Evolutionary conservation across 2,797 vertebrate genomes (phyloP).

Genomic region (Sorex maritimensis): DNA sequence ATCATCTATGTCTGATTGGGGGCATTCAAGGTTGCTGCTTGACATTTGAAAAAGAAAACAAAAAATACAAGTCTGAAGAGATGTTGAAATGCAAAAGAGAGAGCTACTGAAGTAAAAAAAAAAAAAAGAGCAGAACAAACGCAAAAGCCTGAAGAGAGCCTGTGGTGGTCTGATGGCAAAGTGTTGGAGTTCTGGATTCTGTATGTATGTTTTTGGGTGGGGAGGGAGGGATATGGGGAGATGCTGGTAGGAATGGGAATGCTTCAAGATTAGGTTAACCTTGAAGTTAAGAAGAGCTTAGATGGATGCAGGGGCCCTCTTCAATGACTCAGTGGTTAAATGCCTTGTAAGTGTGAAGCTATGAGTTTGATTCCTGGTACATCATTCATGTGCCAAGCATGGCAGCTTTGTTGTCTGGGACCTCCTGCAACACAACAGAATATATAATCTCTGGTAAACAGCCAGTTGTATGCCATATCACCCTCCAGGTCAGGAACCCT

Average conservation of each 20-base stretch:
- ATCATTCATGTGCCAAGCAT: no score
- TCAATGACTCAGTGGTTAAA: no score
- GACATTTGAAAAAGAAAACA: neutral
- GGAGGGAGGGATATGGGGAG: neutral
- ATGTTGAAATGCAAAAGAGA: constrained; percentile 12
- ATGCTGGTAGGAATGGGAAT: neutral
- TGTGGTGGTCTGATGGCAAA: neutral
- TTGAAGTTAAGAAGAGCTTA: neutral
- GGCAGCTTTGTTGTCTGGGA: no score
- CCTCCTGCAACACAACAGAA: no score
- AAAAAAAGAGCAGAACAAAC: neutral
- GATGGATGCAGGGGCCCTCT: neutral
- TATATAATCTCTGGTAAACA: no score
- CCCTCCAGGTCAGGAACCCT: no score
- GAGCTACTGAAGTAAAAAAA: neutral
- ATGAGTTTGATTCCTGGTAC: no score
- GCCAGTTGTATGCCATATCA: no score
- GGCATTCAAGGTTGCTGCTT: neutral
- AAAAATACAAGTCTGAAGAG: neutral
- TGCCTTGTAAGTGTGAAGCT: no score
- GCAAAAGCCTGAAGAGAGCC: neutral
- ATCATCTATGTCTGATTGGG: neutral
- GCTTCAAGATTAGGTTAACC: neutral
- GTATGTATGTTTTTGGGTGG: neutral
- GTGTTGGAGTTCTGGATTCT: neutral